A percentile compares a stretch with the other conserved stretches of the same genome.
phyloP scores from a whole-genome alignment of 37 sponge, comb jelly and placozoan genomes.

The Diacarnus erythraeanus region DNA sequence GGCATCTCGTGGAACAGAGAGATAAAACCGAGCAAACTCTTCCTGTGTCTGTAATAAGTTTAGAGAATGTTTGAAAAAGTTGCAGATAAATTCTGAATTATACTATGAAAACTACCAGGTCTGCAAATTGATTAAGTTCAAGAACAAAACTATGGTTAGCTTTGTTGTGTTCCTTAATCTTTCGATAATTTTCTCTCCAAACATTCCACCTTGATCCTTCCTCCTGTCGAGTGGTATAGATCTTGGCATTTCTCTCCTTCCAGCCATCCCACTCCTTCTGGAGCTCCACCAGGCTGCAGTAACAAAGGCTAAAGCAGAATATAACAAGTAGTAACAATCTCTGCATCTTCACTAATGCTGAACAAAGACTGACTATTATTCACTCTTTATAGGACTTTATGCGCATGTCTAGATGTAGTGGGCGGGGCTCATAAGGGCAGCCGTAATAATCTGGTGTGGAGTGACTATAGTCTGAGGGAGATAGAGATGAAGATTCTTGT shows the following conservation, averaged over 20 bases:
- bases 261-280: constrained; percentile 49
- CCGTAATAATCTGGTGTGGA: too few relatives aligned
- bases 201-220: constrained; percentile 31
- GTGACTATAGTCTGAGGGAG: too few relatives aligned
- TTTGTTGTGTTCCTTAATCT: constrained; percentile 63
- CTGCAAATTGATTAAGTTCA: constrained; percentile 73
- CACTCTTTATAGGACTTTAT: too few relatives aligned
- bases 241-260: constrained; percentile 58
- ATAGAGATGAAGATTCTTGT: too few relatives aligned
- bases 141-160: constrained; percentile 43
- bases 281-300: background rate
- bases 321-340: background rate
- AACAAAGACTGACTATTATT: too few relatives aligned
- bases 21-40: constrained; percentile 57
- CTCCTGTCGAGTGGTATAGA: constrained; percentile 24
- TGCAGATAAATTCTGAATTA: too few relatives aligned
- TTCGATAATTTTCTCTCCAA: constrained; percentile 58
- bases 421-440: background rate
- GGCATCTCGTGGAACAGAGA: constrained; percentile 17
- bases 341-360: background rate
- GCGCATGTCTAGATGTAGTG: too few relatives aligned
- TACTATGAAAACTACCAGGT: constrained; percentile 48
- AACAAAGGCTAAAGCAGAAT: constrained; percentile 3
- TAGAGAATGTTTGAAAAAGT: too few relatives aligned
- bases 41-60: constrained; percentile 39